Evolutionary conservation across 2,797 vertebrate genomes (phyloP), one percentile per base, ranked within the genome.

Genomic region (Anguilla anguilla): DNA sequence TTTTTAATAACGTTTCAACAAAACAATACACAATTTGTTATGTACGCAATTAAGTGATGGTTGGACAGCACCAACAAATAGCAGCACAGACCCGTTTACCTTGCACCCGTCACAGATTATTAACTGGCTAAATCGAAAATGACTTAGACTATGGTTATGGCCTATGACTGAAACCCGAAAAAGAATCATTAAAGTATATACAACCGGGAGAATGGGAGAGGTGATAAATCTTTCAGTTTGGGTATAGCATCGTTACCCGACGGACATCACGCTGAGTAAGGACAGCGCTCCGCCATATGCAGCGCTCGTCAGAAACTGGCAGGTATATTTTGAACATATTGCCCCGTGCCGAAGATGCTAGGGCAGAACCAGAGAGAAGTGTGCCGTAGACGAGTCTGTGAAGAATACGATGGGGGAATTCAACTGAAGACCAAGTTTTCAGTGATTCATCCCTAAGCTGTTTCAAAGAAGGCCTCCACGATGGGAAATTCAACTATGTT

Each of bases 241-340:
- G 85, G 89, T 39, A 55, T 61, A 85, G 86, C 28, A 87, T 11
- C 43, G 3, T 92, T 92, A 93, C 94, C 90, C 94, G 93, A 94
- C 91, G 94, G 94, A 93, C 94, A 93, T 93, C 92, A 91, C 92
- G 88, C 93, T 91, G 95, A 90, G 87, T 86, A 90, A 92, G 92
- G 94, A 93, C 89, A 94, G 89, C 91, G 94, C 93, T 89, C 91
- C 93, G 91, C 93, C 94, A 94, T 95, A 95, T 93, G 95, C 94
- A 94, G 94, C 91, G 90, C 91, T 93, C 92, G 94, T 94, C 92
- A 94, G 93, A 86, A 92, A 91, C 91, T 13, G 90, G 90, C 93
- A 95, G 93, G 91, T 94, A 94, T 91, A 93, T 92, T 92, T 74
- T 89, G 90, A 91, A 93, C 94, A 94, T 91, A 94, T 95, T 96